Evolutionary conservation across 53 echinoderm and acorn worm genomes (phyloP).

Genomic region (Echinometra lucunter): DNA sequence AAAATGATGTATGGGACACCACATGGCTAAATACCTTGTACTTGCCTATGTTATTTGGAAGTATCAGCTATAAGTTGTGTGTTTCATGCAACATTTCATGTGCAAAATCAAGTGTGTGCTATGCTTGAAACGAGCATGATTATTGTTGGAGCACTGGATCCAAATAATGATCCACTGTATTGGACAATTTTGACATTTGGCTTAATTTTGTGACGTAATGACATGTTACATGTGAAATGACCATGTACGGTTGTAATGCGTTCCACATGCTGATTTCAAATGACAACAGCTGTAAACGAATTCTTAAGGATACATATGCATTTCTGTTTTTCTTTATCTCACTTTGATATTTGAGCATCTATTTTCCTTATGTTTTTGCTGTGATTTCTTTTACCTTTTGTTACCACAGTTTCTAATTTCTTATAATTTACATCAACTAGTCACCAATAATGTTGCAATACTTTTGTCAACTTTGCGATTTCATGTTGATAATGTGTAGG

Average conservation of each 20-base stretch:
- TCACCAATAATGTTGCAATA: constrained; percentile 31
- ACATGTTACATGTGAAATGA: neutral
- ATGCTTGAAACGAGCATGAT: neutral
- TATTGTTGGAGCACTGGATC: neutral
- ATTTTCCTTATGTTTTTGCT: neutral
- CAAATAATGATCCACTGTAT: neutral
- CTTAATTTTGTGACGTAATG: neutral
- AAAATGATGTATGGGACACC: no score
- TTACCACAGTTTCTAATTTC: neutral
- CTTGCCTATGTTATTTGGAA: neutral
- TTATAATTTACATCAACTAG: neutral
- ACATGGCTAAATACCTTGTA: no score
- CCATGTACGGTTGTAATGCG: neutral
- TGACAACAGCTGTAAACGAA: neutral
- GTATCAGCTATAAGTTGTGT: neutral
- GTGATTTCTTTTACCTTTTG: neutral
- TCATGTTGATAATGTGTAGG: neutral
- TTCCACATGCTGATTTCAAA: neutral
- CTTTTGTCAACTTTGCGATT: neutral
- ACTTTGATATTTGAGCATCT: neutral
- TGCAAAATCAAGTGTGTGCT: constrained; percentile 25
- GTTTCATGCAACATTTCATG: neutral
- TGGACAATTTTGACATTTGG: neutral
- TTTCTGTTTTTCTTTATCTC: neutral
- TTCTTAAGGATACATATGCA: neutral